Percentiles rank a stretch among this genome's conserved stretches.
phyloP scores from a whole-genome alignment of 2,888 invertebrate genomes.

The Zeuzera pyrina region DNA sequence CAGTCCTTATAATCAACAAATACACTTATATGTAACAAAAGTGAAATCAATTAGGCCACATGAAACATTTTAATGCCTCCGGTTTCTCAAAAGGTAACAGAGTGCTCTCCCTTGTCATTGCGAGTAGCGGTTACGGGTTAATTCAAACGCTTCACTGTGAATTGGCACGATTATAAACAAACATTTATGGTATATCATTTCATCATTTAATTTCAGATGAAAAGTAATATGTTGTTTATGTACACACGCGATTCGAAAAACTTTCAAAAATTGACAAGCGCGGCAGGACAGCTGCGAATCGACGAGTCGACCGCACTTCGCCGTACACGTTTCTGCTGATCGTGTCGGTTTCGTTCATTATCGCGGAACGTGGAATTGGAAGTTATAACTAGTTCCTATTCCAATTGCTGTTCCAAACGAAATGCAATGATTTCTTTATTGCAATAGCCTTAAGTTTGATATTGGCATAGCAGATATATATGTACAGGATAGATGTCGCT shows the following conservation, averaged over 20 bases:
- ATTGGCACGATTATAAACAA: constrained; percentile 57
- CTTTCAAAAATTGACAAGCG: constrained; percentile 59
- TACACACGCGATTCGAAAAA: constrained; percentile 68
- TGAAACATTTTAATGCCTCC: constrained; percentile 70
- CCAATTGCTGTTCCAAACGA: constrained; percentile 49
- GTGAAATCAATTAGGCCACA: constrained; percentile 63
- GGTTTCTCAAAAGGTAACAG: constrained; percentile 68
- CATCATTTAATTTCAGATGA: constrained; percentile 51
- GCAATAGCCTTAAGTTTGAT: no score
- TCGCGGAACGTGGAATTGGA: constrained; percentile 27
- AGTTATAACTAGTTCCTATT: no score
- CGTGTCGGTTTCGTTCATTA: constrained; percentile 27
- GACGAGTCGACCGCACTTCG: constrained; percentile 73
- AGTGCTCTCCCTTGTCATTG: constrained; percentile 71
- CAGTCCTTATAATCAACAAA: constrained; percentile 63
- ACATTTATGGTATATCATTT: constrained; percentile 62
- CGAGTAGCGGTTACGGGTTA: constrained; percentile 67
- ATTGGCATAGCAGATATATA: background rate
- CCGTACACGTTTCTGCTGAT: constrained; percentile 69
- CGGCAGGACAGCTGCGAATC: constrained; percentile 67
- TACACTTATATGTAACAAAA: constrained; percentile 64
- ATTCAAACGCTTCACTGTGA: constrained; percentile 59
- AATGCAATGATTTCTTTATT: background rate
- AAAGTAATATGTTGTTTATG: constrained; percentile 67
- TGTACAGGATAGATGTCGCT: no score